phyloP scores from a whole-genome alignment of 2,113 vertebrate species.

The Miniopterus natalensis region DNA sequence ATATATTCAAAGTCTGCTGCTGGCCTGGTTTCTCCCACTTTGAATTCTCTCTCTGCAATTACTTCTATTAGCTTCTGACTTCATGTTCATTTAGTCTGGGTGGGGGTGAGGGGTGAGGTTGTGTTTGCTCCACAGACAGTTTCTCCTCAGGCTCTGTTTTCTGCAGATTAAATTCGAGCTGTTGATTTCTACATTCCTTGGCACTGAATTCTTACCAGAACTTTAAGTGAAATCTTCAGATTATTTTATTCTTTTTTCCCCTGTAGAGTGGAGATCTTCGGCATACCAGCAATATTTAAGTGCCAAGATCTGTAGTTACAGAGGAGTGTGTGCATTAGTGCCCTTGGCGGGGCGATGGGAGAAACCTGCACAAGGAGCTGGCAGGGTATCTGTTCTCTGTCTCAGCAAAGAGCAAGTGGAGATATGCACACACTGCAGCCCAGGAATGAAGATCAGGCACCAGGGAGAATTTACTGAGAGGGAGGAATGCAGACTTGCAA shows the following conservation, averaged over 20 bases:
- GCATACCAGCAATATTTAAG: slow-evolving; percentile 19
- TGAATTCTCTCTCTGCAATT: not conserved
- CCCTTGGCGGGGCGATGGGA: not conserved
- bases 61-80: not conserved
- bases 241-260: slow-evolving; percentile 18
- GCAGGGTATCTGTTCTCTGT: slow-evolving; percentile 37
- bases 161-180: slow-evolving; percentile 50
- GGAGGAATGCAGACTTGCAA: not conserved
- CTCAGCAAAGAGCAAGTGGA: slow-evolving; percentile 27
- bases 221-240: slow-evolving; percentile 57
- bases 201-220: slow-evolving; percentile 29
- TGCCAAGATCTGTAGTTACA: not conserved
- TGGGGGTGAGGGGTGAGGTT: not conserved
- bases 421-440: not conserved
- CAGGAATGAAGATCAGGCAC: slow-evolving; percentile 22
- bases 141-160: not conserved
- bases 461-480: not conserved
- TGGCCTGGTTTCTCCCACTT: not conserved
- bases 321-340: not conserved
- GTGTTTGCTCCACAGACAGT: not conserved
- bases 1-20: not conserved
- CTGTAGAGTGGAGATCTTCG: slow-evolving; percentile 19
- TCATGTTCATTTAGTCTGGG: not conserved
- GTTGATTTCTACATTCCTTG: slow-evolving; percentile 57
- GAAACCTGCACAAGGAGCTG: not conserved